Percentiles rank a stretch among this genome's conserved stretches.
Evolutionary conservation across 2,888 invertebrate genomes (phyloP).

Genomic region (Ichneumoninae sp.): DNA sequence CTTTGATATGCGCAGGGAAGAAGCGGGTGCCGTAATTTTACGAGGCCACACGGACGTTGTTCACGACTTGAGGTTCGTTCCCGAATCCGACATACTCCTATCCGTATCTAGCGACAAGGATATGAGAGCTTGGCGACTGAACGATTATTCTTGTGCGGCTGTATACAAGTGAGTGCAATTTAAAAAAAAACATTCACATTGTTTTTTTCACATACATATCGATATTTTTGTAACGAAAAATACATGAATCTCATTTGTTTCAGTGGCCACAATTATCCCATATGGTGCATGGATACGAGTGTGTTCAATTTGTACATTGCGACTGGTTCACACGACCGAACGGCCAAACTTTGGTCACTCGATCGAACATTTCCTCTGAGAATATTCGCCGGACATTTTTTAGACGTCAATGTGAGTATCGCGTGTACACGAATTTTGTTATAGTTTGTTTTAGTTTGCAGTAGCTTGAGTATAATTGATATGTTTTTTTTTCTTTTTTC

Average conservation of each 20-base stretch:
- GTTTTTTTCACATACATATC: conserved; percentile 3
- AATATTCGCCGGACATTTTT: conserved; percentile 94
- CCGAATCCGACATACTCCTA: conserved; percentile 88
- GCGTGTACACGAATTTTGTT: background rate
- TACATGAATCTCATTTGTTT: conserved; percentile 72
- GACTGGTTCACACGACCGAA: conserved; percentile 92
- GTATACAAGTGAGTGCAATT: conserved; percentile 86
- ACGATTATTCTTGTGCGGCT: conserved; percentile 89
- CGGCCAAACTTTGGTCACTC: conserved; percentile 92
- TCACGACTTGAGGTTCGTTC: conserved; percentile 88
- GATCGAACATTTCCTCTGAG: conserved; percentile 93
- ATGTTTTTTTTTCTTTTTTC: background rate
- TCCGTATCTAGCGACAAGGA: conserved; percentile 92
- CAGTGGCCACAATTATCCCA: conserved; percentile 94
- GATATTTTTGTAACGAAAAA: conserved; percentile 14
- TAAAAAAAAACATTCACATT: background rate
- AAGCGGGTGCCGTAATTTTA: conserved; percentile 87
- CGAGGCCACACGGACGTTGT: conserved; percentile 91
- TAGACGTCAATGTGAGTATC: conserved; percentile 92
- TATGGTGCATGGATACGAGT: conserved; percentile 94
- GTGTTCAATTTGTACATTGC: conserved; percentile 88
- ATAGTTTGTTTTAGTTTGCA: background rate
- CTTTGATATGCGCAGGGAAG: conserved; percentile 83
- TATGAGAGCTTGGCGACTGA: conserved; percentile 90
- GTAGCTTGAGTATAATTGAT: background rate